Evolutionary conservation across 2,797 vertebrate species (phyloP), one percentile per base, ranked within the genome.

Genomic region (Pipistrellus pipistrellus): DNA sequence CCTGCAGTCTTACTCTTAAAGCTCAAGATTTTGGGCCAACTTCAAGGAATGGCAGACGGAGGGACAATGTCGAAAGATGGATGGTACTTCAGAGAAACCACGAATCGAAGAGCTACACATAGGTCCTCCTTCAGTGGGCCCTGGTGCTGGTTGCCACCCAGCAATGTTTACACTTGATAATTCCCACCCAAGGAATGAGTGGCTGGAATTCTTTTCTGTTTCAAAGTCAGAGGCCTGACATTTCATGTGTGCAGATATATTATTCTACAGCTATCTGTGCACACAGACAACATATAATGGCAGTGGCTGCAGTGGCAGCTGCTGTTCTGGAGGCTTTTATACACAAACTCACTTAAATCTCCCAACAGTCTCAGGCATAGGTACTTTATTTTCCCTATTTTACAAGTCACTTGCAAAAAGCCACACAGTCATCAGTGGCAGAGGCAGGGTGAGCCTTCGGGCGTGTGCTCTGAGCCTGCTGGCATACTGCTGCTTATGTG

Each of bases 81-180:
- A 23, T 0, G 35, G 85, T n/a, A 44, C 4, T 82, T 72, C 17
- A 17, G 18, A 53, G 38, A 69, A 55, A 66, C 59, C 1, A 2
- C 35, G 62, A 27, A 4, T 21, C 2, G 2, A 46, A 48, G 17
- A 53, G 66, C 69, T 1, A 14, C 1, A 3, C 0, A 3, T 7
- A 10, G 20, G 55, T 35, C 25, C 3, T 38, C 71, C 27, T 32
- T 15, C 38, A 41, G 57, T 2, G 2, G 44, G 30, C 25, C 13
- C 27, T 7, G 2, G 23, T 0, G 35, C 7, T 0, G 3, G 25
- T 71, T 27, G 18, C 55, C 7, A 20, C 32, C 3, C 4, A 8
- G 48, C 7, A 1, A 53, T 0, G 1, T 1, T 11, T 0, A 0
- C 13, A 9, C 27, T 30, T 2, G 17, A 78, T 10, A 6, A 7